A percentile compares a stretch with the other conserved stretches of the same genome.
phyloP scores from a whole-genome alignment of 2,797 vertebrate species.

The Dallia pectoralis region DNA sequence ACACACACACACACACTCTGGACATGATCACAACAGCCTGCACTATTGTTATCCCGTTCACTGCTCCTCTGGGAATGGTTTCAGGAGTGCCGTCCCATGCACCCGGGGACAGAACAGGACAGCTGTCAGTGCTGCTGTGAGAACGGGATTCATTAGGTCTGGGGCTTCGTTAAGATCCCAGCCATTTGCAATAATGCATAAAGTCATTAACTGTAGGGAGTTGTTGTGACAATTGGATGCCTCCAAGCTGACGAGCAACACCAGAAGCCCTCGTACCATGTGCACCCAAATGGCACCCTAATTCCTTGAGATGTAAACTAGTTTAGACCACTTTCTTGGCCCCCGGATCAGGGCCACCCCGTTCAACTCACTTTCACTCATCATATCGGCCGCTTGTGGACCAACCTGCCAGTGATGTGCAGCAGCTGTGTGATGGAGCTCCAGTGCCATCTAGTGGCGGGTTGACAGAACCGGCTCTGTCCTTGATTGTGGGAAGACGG shows the following conservation, averaged over 20 bases:
- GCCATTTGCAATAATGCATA: slow-evolving; percentile 75
- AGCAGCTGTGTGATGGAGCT: slow-evolving; percentile 46
- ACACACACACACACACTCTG: not conserved
- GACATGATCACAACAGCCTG: slow-evolving; percentile 46
- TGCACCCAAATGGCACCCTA: not conserved
- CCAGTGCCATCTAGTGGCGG: slow-evolving; percentile 72
- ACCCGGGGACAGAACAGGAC: slow-evolving; percentile 45
- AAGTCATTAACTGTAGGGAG: slow-evolving; percentile 78
- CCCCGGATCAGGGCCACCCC: slow-evolving; percentile 36
- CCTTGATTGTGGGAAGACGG: slow-evolving; percentile 8
- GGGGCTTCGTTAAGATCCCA: slow-evolving; percentile 72
- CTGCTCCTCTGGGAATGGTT: slow-evolving; percentile 57
- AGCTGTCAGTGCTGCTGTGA: slow-evolving; percentile 42
- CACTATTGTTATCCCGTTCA: slow-evolving; percentile 55
- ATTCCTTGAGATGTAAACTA: too few species aligned
- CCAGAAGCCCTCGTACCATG: slow-evolving; percentile 62
- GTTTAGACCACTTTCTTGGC: not conserved
- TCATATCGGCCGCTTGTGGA: slow-evolving; percentile 6
- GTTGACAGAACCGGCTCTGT: slow-evolving; percentile 8
- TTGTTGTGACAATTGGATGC: slow-evolving; percentile 72
- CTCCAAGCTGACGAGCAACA: slow-evolving; percentile 66
- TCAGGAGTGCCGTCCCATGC: slow-evolving; percentile 50
- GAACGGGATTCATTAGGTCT: slow-evolving; percentile 73
- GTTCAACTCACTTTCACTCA: slow-evolving; percentile 35
- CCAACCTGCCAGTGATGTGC: too few species aligned